Evolutionary conservation across 2,888 invertebrate genomes (phyloP).

Genomic region (Sphaerophoria taeniata): DNA sequence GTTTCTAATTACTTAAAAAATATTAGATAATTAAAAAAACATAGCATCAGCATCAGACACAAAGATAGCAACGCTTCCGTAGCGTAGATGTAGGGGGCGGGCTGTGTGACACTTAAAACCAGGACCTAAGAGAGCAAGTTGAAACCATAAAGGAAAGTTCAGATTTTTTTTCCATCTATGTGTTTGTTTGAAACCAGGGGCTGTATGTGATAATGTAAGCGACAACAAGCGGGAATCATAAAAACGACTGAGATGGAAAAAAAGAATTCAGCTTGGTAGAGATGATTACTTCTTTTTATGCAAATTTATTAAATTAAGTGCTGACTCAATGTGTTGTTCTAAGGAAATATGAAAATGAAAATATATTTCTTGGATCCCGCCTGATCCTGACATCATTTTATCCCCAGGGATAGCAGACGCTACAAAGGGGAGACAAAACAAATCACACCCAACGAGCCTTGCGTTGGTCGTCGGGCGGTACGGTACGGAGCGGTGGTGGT

Average conservation of each 20-base stretch:
- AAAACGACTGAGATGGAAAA: constrained; percentile 15
- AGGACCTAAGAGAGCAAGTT: not conserved
- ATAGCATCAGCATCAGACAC: constrained; percentile 2
- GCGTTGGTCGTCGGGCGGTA: too few relatives aligned
- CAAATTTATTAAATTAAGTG: constrained; percentile 73
- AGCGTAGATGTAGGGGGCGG: too few relatives aligned
- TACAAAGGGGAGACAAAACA: not conserved
- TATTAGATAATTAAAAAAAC: constrained; percentile 62
- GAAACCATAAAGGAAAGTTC: constrained; percentile 27
- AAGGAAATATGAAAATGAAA: constrained; percentile 69
- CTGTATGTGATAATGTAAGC: not conserved
- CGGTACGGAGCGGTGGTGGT: too few relatives aligned
- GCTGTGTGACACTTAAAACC: not conserved
- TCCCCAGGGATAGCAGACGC: not conserved
- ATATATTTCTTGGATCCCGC: constrained; percentile 31
- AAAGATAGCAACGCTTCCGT: not conserved
- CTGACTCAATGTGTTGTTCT: constrained; percentile 72
- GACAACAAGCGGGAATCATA: constrained; percentile 15
- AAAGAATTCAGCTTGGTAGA: constrained; percentile 24
- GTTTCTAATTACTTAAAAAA: constrained; percentile 69
- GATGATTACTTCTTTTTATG: constrained; percentile 67
- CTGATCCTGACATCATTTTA: constrained; percentile 54
- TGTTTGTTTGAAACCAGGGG: not conserved
- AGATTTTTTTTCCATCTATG: constrained; percentile 16
- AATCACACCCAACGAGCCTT: not conserved